Percentiles rank a stretch among this genome's conserved stretches.
These are phyloP conservation scores for Hydractinia echinata DNA, from an alignment of 30 jellyfish, hydroid and myxozoan genomes.

Conservation along the genomic window DNA sequence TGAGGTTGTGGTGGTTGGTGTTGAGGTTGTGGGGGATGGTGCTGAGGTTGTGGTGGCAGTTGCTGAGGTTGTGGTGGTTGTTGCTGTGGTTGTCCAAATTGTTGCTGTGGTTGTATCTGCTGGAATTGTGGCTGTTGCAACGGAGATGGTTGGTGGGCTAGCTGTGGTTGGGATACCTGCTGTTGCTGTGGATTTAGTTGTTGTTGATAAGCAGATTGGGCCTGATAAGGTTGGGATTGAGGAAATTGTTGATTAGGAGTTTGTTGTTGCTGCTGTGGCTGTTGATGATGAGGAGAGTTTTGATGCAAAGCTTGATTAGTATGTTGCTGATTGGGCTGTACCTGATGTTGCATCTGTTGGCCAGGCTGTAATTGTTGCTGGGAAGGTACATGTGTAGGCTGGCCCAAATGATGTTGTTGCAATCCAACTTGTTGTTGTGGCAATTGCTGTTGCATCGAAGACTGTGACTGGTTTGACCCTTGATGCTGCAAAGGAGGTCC, in stretches of 20 bases:
- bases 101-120: conserved; percentile 47
- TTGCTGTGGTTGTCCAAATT: conserved; percentile 24
- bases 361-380: background rate
- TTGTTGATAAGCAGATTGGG: conserved; percentile 7
- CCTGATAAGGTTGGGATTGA: conserved; percentile 9
- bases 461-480: background rate
- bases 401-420: too few species aligned
- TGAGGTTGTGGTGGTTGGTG: conserved; percentile 36
- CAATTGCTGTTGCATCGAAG: background rate
- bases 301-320: conserved; percentile 25
- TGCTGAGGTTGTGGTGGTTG: conserved; percentile 9
- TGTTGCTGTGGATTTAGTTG: conserved; percentile 23
- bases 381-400: background rate
- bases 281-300: conserved; percentile 23
- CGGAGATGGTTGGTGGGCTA: conserved; percentile 1
- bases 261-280: conserved; percentile 39
- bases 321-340: conserved; percentile 24
- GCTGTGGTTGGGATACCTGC: conserved; percentile 4
- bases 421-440: too few species aligned
- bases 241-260: conserved; percentile 2
- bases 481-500: too few species aligned
- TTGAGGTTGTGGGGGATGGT: conserved; percentile 25
- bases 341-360: conserved; percentile 14
- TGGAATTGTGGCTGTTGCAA: conserved; percentile 32
- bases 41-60: conserved; percentile 15